phyloP scores from a whole-genome alignment of 37 sponge, comb jelly and placozoan genomes.

The Crambe crambe region DNA sequence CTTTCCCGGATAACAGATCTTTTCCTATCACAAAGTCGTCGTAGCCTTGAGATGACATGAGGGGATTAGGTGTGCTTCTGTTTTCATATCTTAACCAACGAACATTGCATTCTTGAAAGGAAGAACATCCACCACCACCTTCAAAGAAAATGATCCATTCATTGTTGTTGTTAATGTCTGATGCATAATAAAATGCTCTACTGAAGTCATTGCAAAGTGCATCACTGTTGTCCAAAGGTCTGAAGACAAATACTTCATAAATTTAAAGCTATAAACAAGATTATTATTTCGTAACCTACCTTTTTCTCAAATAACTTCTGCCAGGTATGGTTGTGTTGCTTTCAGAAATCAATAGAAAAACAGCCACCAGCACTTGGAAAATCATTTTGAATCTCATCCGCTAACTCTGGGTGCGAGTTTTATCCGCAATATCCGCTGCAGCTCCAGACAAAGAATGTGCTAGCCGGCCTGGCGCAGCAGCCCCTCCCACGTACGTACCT shows the following conservation, averaged over 20 bases:
- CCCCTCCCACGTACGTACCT: no score
- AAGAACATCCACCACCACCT: conserved; percentile 81
- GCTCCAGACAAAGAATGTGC: no score
- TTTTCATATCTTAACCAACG: background rate
- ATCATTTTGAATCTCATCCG: no score
- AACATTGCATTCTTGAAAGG: conserved; percentile 56
- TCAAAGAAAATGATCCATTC: conserved; percentile 77
- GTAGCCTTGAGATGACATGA: conserved; percentile 50
- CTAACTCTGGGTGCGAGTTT: no score
- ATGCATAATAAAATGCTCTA: conserved; percentile 31
- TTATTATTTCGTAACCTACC: no score
- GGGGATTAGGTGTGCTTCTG: background rate
- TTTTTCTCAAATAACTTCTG: no score
- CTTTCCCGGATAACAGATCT: conserved; percentile 57
- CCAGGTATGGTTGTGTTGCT: no score
- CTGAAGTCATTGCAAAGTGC: conserved; percentile 75
- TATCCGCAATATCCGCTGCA: no score
- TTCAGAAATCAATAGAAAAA: no score
- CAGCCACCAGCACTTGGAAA: no score
- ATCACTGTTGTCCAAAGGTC: background rate
- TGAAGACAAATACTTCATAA: conserved; percentile 1
- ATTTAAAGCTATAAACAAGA: no score
- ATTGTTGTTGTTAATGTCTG: background rate
- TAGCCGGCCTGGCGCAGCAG: no score
- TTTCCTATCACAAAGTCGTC: conserved; percentile 26